Base-by-base conservation (phyloP, 2,113 vertebrate species). In the Clinocottus analis region DNA sequence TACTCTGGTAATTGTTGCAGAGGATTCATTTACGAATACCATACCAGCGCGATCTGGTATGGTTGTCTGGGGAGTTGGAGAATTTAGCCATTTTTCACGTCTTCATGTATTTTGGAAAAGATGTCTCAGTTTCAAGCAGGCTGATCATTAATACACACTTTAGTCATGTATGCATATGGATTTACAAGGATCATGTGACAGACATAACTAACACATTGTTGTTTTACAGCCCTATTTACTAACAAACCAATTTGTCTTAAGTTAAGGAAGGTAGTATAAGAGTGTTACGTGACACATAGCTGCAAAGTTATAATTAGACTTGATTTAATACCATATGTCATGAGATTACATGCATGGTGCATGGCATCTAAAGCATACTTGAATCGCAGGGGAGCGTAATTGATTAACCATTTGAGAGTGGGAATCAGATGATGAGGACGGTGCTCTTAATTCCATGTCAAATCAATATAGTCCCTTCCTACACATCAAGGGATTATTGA, bases 11-110 rank as follows among this genome's bases (percentile, higher is more conserved):
- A 94, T 94, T 93, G 90, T 90, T 85, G 78, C 83, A 77, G 87
- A 88, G 81, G 83, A 89, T 93, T 93, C 83, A 93, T 92, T 94
- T 92, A 89, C 45, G 79, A 88, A 91, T 91, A 88, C 86, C 80
- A 86, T 72, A 87, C 85, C 77, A 86, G 89, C 75, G 78, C 71
- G 85, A 91, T 89, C 79, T 86, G 53, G 69, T 79, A 35, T 41
- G 67, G 61, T 65, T 72, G 74, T 88, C 75, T 62, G 16, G 83
- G 83, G 83, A 87, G 23, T 74, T 73, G 37, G 47, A 65, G 72
- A 72, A 49, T 81, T 72, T 25, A 47, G 31, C 37, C 56, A 56
- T 82, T 79, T 79, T 72, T 71, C 3, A 53, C 45, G 7, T 35
- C 12, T 49, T 82, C 68, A 77, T 43, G 43, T 61, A 8, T 60